Base-by-base conservation (phyloP, 1,140 invertebrate genomes). In the Eubasilissa regina region DNA sequence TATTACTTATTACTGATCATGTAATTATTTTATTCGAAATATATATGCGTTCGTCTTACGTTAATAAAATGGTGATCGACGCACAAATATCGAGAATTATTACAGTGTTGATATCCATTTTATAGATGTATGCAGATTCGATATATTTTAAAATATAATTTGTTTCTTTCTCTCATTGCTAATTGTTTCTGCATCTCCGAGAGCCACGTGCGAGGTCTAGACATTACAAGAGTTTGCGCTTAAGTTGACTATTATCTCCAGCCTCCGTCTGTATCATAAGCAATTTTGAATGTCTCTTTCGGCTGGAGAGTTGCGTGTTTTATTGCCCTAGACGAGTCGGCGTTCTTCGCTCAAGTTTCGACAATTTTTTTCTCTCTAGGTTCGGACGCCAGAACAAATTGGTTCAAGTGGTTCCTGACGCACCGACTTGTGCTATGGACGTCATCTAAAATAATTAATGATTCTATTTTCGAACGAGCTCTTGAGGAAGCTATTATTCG, bases 301-400 rank as follows among this genome's bases (percentile, higher is more conserved):
- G 48, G 66, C 56, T 35, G 1, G 25, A 35, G 35, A 74, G 25
- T 12, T 74, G 56, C 15, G 21, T 55, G 51, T 35, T 74, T 74
- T 74, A 74, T 74, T 74, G 25, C 70, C 53, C 4, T 12, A 74
- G 70, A 74, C 70, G 70, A 11, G 70, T 44, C 66, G 45, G 48
- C 21, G 9, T 55, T 35, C 6, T 13, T 21, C 12, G 51, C 8
- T 17, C 19, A 8, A 64, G 19, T 64, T 64, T 64, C 1, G 12
- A 19, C 13, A n/a, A 21, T 64, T 64, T 43, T 64, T 48, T 21
- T 3, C 35, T 11, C 25, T 64, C 7, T 9, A 35, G 25, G 25
- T 35, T 35, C 13, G 7, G 60, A 9, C 9, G 43, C 12, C 35
- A 64, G 60, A 64, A 62, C 25, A 35, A 19, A 62, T 62, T 64